Base-by-base conservation (phyloP, 2,113 vertebrate genomes). In the Brevimyrus niger region DNA sequence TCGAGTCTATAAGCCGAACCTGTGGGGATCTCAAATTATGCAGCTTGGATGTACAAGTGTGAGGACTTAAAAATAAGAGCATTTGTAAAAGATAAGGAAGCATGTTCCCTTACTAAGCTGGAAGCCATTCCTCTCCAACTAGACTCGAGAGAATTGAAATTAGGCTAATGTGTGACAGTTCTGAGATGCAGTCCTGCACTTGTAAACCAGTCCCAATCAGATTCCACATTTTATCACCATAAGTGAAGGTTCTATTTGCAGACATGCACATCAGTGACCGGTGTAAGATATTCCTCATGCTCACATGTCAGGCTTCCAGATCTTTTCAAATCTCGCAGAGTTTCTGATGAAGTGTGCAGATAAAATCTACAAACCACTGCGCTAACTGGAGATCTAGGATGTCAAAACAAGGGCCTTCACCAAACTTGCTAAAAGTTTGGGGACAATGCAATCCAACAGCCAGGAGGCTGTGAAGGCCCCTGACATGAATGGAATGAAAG, bases 361-460 rank as follows among this genome's bases (percentile, higher is more conserved):
- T 38, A 15, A 15, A 84, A 87, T 15, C 11, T 38, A 65, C 86
- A 91, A 91, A 85, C 92, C 92, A 91, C 91, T 92, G 53, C 90
- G 55, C 55, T 55, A 58, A 21, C 23, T 55, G 53, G 80, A 86
- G 76, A 19, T 89, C 47, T 95, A 96, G 97, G 95, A 94, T 92
- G 76, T 90, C 94, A 97, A 53, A 97, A 96, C 96, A 91, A 97
- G 97, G 97, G 91, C 97, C 96, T 97, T 99, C 97, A 98, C 97
- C 97, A 98, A 98, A 98, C 97, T 98, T 98, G 97, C 97, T 98
- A 89, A 96, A 98, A 99, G 97, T 99, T 98, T 99, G 97, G 97
- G 97, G 97, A 98, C 94, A 96, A 86, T 94, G 94, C 93, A 93
- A 97, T 98, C 97, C 97, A 99, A 99, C 97, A 98, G 97, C 96